Percentiles rank a stretch among this genome's conserved stretches.
These are phyloP conservation scores for Corythaeola cristata DNA, from an alignment of 2,113 vertebrate genomes.

Conservation along the genomic window DNA sequence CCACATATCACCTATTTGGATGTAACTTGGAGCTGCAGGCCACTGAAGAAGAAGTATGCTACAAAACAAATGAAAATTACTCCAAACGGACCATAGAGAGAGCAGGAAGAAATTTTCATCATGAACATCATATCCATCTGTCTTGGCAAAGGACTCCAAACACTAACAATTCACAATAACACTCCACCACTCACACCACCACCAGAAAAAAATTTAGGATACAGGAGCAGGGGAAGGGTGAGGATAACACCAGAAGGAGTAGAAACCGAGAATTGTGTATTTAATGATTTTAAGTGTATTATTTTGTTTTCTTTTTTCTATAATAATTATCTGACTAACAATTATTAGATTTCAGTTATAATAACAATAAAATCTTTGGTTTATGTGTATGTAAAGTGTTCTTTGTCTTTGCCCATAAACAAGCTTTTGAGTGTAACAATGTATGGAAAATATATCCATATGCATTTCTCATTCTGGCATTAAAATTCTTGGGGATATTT, in stretches of 20 bases:
- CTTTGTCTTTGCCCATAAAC: neutral
- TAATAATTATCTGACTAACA: neutral
- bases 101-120: neutral
- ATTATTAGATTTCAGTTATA: neutral
- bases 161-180: neutral
- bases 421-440: neutral
- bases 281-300: neutral
- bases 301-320: neutral
- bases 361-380: neutral
- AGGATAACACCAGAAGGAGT: neutral
- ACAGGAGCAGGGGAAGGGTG: neutral
- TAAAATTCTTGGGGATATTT: neutral
- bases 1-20: neutral
- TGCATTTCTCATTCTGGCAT: neutral
- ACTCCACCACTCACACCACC: rapidly evolving
- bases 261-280: neutral
- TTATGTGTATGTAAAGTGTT: neutral
- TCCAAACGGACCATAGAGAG: neutral
- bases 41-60: neutral
- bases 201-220: neutral
- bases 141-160: neutral
- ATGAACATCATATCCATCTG: neutral
- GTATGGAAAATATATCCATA: neutral
- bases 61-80: neutral
- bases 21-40: neutral